Percentiles rank a stretch among this genome's conserved stretches.
Evolutionary conservation across 2,888 invertebrate genomes (phyloP).

Genomic region (Apotomis capreana): DNA sequence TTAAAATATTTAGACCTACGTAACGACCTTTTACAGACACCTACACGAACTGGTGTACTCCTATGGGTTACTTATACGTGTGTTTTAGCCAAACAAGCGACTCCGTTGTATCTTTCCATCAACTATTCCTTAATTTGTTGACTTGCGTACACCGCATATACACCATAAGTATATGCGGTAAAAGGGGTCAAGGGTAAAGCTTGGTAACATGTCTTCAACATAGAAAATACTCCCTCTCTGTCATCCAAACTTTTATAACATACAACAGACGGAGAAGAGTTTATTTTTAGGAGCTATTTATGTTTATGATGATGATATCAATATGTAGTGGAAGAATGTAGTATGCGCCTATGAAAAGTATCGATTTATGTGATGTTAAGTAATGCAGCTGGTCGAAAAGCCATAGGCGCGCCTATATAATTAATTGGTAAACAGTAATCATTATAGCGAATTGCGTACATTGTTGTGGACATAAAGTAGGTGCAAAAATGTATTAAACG

Average conservation of each 20-base stretch:
- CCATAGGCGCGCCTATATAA: neutral
- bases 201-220: neutral
- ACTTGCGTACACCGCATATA: neutral
- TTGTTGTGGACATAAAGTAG: neutral
- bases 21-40: too few species aligned
- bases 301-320: neutral
- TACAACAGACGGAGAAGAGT: neutral
- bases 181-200: neutral
- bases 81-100: neutral
- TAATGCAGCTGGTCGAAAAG: neutral
- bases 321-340: neutral
- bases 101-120: neutral
- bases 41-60: neutral
- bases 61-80: neutral
- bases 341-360: neutral
- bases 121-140: constrained; percentile 11
- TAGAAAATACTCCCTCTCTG: neutral
- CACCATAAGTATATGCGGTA: too few species aligned
- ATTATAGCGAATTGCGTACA: neutral
- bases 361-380: neutral
- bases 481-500: neutral
- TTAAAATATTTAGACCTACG: too few species aligned
- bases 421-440: constrained; percentile 1
- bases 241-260: neutral
- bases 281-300: neutral